Percentiles rank a stretch among this genome's conserved stretches.
Evolutionary conservation across 2,113 vertebrate genomes (phyloP).

Genomic region (Setophaga kirtlandii): DNA sequence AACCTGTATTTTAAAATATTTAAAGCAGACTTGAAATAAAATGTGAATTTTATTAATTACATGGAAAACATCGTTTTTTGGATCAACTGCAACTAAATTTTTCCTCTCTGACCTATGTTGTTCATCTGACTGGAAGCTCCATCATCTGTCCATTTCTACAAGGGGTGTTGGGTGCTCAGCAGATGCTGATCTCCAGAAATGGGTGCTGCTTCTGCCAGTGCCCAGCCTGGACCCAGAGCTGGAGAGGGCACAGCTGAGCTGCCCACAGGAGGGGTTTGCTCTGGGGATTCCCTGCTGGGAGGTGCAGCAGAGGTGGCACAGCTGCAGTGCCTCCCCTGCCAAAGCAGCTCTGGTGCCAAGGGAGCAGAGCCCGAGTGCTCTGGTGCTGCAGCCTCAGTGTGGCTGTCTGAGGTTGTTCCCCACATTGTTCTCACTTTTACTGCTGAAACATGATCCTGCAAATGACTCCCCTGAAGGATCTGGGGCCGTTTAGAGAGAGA

Average conservation of each 20-base stretch:
- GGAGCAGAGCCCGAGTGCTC: neutral
- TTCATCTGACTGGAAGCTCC: neutral
- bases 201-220: neutral
- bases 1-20: neutral
- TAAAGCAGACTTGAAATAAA: neutral
- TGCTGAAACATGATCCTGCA: neutral
- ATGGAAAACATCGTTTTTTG: neutral
- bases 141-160: neutral
- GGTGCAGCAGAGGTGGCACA: neutral
- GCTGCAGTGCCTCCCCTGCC: neutral
- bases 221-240: neutral
- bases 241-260: neutral
- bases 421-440: neutral
- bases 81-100: neutral
- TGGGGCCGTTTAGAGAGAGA: rapidly evolving
- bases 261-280: neutral
- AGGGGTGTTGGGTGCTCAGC: neutral
- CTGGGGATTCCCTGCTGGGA: neutral
- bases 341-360: neutral
- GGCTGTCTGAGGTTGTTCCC: neutral
- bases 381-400: neutral
- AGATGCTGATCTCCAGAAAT: neutral
- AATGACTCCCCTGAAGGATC: rapidly evolving
- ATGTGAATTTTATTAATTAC: neutral
- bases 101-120: neutral